Percentiles rank a stretch among this genome's conserved stretches.
These are phyloP conservation scores for Calephelis virginiensis DNA, from an alignment of 1,140 invertebrate species.

Conservation along the genomic window DNA sequence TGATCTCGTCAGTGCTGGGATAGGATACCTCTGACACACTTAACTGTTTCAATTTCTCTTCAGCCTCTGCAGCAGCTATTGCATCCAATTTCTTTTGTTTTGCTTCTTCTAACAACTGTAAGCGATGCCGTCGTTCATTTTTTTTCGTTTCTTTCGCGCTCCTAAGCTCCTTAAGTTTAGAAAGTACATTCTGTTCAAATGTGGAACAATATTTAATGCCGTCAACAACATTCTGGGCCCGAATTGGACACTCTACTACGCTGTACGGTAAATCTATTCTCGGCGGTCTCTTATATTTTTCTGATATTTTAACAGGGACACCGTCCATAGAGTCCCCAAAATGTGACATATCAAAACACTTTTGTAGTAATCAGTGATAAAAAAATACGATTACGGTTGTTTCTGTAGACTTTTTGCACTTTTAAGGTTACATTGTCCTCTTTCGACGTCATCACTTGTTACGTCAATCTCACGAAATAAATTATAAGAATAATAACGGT, in stretches of 20 bases:
- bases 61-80: conserved; percentile 66
- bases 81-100: conserved; percentile 73
- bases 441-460: conserved; percentile 66
- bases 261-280: conserved; percentile 84
- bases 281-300: conserved; percentile 89
- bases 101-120: conserved; percentile 78
- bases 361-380: conserved; percentile 43
- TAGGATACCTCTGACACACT: conserved; percentile 79
- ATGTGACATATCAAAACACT: conserved; percentile 68
- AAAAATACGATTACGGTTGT: conserved; percentile 68
- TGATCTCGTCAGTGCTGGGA: conserved; percentile 76
- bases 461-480: conserved; percentile 19
- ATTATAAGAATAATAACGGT: conserved; percentile 20
- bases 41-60: conserved; percentile 78
- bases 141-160: conserved; percentile 80
- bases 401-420: conserved; percentile 62
- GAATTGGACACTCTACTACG: conserved; percentile 80
- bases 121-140: conserved; percentile 79
- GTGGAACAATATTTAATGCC: conserved; percentile 83
- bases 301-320: conserved; percentile 91
- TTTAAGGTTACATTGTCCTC: conserved; percentile 72
- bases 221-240: conserved; percentile 77
- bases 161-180: conserved; percentile 84
- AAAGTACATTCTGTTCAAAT: conserved; percentile 84
- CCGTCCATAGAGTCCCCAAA: conserved; percentile 85